Evolutionary conservation across 2,797 vertebrate species (phyloP), one percentile per base, ranked within the genome.

Genomic region (Enteromius argenteus): DNA sequence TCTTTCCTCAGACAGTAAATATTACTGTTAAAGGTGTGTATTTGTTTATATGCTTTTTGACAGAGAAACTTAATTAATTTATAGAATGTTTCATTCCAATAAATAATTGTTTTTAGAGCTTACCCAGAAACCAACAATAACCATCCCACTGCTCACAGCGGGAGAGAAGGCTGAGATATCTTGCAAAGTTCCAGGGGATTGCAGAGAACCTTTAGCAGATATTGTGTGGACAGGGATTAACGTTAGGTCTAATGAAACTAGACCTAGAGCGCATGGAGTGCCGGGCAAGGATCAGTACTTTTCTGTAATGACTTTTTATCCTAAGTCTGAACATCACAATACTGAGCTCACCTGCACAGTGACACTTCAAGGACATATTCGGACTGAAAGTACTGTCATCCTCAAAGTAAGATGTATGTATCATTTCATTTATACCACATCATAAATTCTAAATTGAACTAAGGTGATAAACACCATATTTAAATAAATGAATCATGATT

Each of bases 211-310:
- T 0, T 2, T 0, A n/a, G 2, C 17, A 21, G 5, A 32, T 1
- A 2, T 79, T 46, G 58, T 32, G 5, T 66, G 76, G 76, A 49
- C 17, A 13, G 76, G 76, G 10, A n/a, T n/a, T n/a, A n/a, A n/a
- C n/a, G 32, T 79, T 49, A 10, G 46, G 3, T 10, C 23, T 17
- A 10, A n/a, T 3, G 0, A 35, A 4, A 66, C 13, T 46, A 2
- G 0, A 14, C 2, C 0, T 13, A 0, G 0, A 21, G 0, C 0
- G 1, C 0, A 0, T 2, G 60, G 3, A 19, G 42, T 35, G 5
- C 1, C 9, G 27, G 4, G 46, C 2, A 0, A 0, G 0, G 0
- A 0, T 3, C 0, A 17, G 0, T 0, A 0, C 0, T 19, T 0
- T 56, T 80, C 78, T 23, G 2, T 21, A 19, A 10, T 80, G 5